Percentiles rank a stretch among this genome's conserved stretches.
Conservation (phyloP, 2,797 vertebrate species). For the Menidia menidia region DNA sequence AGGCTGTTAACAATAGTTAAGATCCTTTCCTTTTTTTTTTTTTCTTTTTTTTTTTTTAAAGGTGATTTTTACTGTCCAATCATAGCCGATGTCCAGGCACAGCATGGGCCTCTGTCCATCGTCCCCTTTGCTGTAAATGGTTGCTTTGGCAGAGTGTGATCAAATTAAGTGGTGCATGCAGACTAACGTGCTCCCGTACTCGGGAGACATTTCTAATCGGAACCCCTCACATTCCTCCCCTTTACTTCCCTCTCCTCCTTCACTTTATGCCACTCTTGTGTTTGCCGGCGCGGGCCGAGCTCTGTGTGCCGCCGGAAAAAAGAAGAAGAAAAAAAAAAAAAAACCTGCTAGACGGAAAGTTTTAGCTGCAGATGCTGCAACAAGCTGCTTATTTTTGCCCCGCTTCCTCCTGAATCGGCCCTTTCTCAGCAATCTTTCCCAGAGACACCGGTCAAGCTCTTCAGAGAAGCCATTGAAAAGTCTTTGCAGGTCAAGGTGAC, state of each 20-base stretch:
- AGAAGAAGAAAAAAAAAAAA: too few species aligned
- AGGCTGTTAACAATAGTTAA: slow-evolving; percentile 66
- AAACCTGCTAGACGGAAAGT: slow-evolving; percentile 40
- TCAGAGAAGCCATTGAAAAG: slow-evolving; percentile 30
- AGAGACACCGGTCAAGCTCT: slow-evolving; percentile 25
- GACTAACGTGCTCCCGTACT: slow-evolving; percentile 65
- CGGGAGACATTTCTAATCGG: slow-evolving; percentile 53
- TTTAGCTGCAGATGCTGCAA: slow-evolving; percentile 58
- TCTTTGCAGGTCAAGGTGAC: slow-evolving; percentile 16
- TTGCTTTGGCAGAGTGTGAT: slow-evolving; percentile 61
- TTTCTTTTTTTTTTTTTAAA: slow-evolving; percentile 25
- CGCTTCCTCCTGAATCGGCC: slow-evolving; percentile 26
- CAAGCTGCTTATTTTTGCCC: slow-evolving; percentile 51
- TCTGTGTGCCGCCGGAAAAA: slow-evolving; percentile 27
- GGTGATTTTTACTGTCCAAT: slow-evolving; percentile 52
- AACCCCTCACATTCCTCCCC: slow-evolving; percentile 69
- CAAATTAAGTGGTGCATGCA: slow-evolving; percentile 71
- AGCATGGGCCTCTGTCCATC: slow-evolving; percentile 51
- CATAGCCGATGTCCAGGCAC: slow-evolving; percentile 61
- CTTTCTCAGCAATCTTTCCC: slow-evolving; percentile 16
- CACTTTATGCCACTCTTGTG: slow-evolving; percentile 35
- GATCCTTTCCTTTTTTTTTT: slow-evolving; percentile 27
- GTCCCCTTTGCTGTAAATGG: slow-evolving; percentile 74
- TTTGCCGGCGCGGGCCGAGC: slow-evolving; percentile 7
- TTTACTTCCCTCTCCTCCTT: slow-evolving; percentile 22